A percentile compares a stretch with the other conserved stretches of the same genome.
Conservation (phyloP, 2,888 invertebrate species). For the Dromius quadrimaculatus region DNA sequence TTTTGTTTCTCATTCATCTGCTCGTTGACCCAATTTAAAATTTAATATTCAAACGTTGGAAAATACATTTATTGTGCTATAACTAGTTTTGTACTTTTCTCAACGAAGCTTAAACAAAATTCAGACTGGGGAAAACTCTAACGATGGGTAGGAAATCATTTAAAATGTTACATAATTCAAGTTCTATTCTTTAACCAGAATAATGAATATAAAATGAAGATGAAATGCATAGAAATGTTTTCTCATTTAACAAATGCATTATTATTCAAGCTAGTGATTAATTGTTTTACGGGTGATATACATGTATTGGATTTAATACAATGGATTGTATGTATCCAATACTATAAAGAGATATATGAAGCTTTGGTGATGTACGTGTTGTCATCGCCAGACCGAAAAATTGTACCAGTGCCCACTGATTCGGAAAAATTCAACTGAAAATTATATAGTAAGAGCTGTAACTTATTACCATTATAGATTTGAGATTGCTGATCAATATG, state of each 20-base stretch:
- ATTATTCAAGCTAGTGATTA: slow-evolving; percentile 26
- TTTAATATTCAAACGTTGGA: too few relatives aligned
- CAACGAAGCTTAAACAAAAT: too few relatives aligned
- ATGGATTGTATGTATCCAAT: background rate
- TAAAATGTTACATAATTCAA: too few relatives aligned
- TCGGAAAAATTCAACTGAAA: slow-evolving; percentile 30
- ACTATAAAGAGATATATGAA: slow-evolving; percentile 5
- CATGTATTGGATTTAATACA: slow-evolving; percentile 18
- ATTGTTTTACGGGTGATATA: slow-evolving; percentile 6
- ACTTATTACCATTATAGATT: slow-evolving; percentile 1
- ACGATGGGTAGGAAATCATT: too few relatives aligned
- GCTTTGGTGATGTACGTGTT: slow-evolving; percentile 2
- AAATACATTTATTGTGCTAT: too few relatives aligned
- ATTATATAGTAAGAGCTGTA: slow-evolving; percentile 13
- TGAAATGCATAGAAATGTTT: too few relatives aligned
- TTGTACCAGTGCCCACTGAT: slow-evolving; percentile 21
- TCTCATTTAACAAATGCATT: slow-evolving; percentile 10
- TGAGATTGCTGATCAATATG: too few relatives aligned
- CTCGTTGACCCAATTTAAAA: too few relatives aligned
- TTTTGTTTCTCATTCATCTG: too few relatives aligned
- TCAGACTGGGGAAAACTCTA: too few relatives aligned
- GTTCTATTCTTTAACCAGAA: too few relatives aligned
- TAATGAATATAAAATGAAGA: slow-evolving; percentile 4
- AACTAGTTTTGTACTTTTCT: too few relatives aligned
- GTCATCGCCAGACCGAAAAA: slow-evolving; percentile 39